phyloP scores from a whole-genome alignment of 2,113 vertebrate species.

The Clupea harengus region DNA sequence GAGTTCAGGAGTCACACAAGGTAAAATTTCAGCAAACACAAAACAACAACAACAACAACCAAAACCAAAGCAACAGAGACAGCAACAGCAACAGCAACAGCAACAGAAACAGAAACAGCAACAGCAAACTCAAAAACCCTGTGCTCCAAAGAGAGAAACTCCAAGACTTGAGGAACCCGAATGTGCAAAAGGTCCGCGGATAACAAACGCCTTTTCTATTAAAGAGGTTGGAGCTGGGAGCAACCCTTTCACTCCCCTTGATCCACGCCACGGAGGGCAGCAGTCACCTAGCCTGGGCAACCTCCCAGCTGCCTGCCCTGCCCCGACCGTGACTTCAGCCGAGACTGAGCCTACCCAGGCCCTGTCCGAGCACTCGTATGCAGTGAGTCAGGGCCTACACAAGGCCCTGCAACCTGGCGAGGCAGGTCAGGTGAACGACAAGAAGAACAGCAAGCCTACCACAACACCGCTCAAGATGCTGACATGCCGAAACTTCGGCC shows the following conservation, averaged over 20 bases:
- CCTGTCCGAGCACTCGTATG: conserved; percentile 92
- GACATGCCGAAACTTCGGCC: conserved; percentile 62
- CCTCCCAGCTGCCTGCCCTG: conserved; percentile 57
- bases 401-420: conserved; percentile 55
- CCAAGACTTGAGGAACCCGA: conserved; percentile 80
- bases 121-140: conserved; percentile 43
- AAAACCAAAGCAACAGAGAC: conserved; percentile 32
- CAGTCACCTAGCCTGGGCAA: conserved; percentile 73
- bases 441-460: conserved; percentile 50
- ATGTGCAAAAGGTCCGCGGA: conserved; percentile 84
- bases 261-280: conserved; percentile 77
- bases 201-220: conserved; percentile 98
- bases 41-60: conserved; percentile 43
- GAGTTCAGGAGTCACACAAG: conserved; percentile 33
- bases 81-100: conserved; percentile 35
- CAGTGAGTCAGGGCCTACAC: conserved; percentile 68
- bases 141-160: conserved; percentile 61
- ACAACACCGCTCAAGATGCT: conserved; percentile 57
- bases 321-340: conserved; percentile 61
- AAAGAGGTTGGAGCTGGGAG: conserved; percentile 82
- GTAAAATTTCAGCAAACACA: conserved; percentile 36
- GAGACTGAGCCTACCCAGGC: conserved; percentile 81
- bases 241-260: conserved; percentile 85
- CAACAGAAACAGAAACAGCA: conserved; percentile 30
- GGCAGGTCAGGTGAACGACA: conserved; percentile 51